A percentile compares a stretch with the other conserved stretches of the same genome.
phyloP scores from a whole-genome alignment of 2,888 invertebrate species.

The Argyresthia goedartella region DNA sequence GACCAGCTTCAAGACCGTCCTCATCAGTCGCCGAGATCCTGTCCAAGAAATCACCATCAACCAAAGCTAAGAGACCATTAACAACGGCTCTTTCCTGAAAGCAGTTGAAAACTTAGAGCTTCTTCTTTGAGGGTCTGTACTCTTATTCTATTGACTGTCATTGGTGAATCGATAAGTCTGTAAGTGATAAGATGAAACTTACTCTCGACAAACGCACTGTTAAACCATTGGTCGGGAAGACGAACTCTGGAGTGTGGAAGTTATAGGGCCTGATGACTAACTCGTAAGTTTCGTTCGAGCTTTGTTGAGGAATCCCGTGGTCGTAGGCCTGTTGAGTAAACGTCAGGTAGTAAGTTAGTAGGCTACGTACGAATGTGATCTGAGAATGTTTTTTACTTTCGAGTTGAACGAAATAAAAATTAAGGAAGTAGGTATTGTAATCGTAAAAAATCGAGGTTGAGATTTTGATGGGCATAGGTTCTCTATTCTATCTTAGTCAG shows the following conservation, averaged over 20 bases:
- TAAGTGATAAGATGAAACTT: conserved; percentile 10
- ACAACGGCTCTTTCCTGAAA: conserved; percentile 39
- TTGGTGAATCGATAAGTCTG: not conserved
- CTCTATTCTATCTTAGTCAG: too few relatives aligned
- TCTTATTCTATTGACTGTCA: not conserved
- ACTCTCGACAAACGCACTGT: conserved; percentile 53
- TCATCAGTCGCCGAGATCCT: conserved; percentile 64
- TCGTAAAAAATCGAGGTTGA: too few relatives aligned
- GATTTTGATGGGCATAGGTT: too few relatives aligned
- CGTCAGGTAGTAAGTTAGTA: not conserved
- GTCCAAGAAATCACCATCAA: conserved; percentile 42
- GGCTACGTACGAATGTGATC: too few relatives aligned
- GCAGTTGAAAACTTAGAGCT: not conserved
- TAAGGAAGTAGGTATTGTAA: too few relatives aligned
- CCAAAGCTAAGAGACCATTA: conserved; percentile 21
- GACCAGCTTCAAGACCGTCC: conserved; percentile 68
- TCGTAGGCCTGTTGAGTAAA: conserved; percentile 59
- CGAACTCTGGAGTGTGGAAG: conserved; percentile 67
- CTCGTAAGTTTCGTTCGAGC: conserved; percentile 45
- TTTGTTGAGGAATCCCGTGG: conserved; percentile 53
- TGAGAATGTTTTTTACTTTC: too few relatives aligned
- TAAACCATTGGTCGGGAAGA: conserved; percentile 47
- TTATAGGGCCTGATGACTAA: conserved; percentile 68
- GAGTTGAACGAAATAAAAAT: too few relatives aligned
- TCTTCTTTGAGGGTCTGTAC: not conserved